Conservation (phyloP, 2,797 vertebrate species). For the Acridotheres tristis region DNA sequence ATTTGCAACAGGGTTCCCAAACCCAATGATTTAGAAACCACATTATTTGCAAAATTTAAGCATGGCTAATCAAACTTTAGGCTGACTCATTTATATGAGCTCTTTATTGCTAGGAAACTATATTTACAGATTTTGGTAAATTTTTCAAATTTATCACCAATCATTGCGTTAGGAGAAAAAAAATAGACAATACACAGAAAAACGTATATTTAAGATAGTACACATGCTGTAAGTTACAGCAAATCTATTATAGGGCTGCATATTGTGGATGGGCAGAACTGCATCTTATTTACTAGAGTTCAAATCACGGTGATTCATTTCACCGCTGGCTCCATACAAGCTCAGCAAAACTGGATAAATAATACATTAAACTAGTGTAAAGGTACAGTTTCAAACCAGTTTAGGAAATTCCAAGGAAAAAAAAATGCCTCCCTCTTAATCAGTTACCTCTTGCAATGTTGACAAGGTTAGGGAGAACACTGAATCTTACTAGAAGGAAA, state of each 20-base stretch:
- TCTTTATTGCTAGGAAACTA: not conserved
- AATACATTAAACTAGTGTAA: not conserved
- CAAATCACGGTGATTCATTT: no score
- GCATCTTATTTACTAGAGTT: not conserved
- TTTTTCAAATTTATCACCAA: not conserved
- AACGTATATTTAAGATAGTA: not conserved
- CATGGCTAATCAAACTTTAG: not conserved
- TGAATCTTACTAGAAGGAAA: not conserved
- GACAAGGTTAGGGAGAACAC: not conserved
- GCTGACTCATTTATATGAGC: not conserved
- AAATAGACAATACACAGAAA: not conserved
- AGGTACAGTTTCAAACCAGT: not conserved
- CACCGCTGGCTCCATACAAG: not conserved
- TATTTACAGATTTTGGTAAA: not conserved
- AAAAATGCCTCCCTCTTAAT: not conserved
- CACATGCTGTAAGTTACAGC: not conserved
- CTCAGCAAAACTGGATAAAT: not conserved
- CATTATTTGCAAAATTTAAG: not conserved
- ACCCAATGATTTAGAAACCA: not conserved
- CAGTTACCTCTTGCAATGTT: not conserved
- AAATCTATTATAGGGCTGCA: not conserved
- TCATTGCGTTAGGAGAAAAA: accelerated
- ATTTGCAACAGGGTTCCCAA: not conserved
- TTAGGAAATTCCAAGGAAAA: not conserved
- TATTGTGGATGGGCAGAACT: not conserved